Conservation (phyloP, 2,113 vertebrate genomes). For the Oreochromis aureus region DNA sequence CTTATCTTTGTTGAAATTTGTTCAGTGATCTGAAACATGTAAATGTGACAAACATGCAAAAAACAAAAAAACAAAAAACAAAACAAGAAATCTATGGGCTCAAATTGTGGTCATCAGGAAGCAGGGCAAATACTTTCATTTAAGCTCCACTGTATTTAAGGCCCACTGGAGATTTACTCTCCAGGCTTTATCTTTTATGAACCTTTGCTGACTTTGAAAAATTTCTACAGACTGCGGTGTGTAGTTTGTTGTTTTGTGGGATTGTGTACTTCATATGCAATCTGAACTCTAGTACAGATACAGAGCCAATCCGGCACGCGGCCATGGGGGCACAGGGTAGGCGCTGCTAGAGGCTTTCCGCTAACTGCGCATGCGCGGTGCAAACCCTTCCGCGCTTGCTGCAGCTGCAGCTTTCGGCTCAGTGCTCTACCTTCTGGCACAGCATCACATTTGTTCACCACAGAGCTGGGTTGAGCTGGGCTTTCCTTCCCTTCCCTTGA, state of each 20-base stretch:
- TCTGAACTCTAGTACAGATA: neutral
- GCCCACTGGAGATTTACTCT: neutral
- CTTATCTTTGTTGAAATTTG: too few relatives aligned
- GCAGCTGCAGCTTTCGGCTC: neutral
- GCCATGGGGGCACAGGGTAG: neutral
- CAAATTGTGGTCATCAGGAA: neutral
- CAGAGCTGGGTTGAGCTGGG: neutral
- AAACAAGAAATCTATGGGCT: too few relatives aligned
- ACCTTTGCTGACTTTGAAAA: neutral
- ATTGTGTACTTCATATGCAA: neutral
- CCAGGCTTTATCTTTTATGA: neutral
- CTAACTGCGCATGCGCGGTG: constrained; percentile 19
- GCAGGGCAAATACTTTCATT: neutral
- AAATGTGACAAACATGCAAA: too few relatives aligned
- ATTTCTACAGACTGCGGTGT: neutral
- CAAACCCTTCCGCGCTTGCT: neutral
- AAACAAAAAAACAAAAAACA: too few relatives aligned
- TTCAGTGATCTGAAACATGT: too few relatives aligned
- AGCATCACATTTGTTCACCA: constrained; percentile 20
- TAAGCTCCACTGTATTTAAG: neutral
- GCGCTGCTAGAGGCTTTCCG: neutral
- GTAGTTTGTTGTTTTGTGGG: neutral
- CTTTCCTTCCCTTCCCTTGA: neutral
- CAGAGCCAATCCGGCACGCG: neutral
- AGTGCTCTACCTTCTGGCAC: constrained; percentile 1